Percentiles rank a stretch among this genome's conserved stretches.
phyloP scores from a whole-genome alignment of 2,113 vertebrate species.

The Callospermophilus lateralis region DNA sequence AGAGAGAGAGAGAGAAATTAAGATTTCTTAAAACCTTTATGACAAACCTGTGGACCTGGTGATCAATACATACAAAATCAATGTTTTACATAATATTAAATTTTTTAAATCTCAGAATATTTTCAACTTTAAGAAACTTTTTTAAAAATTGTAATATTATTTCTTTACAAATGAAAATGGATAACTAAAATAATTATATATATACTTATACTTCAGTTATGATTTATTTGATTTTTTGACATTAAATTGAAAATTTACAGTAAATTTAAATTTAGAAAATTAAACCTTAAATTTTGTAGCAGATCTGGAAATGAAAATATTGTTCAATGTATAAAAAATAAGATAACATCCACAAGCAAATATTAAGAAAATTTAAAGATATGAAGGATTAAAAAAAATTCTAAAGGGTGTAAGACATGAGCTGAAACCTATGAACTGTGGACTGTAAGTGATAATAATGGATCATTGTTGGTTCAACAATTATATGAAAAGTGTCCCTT shows the following conservation, averaged over 20 bases:
- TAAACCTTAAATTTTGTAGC: neutral
- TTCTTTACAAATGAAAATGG: neutral
- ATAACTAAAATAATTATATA: neutral
- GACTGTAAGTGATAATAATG: neutral
- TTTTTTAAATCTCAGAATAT: too few species aligned
- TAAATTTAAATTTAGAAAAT: too few species aligned
- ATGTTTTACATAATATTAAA: too few species aligned
- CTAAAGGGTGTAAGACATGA: accelerated
- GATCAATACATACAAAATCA: too few species aligned
- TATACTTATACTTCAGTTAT: too few species aligned
- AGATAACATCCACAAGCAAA: neutral
- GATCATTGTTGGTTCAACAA: neutral
- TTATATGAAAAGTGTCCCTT: neutral
- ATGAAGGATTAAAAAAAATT: neutral
- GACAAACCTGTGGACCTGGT: too few species aligned
- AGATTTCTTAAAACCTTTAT: too few species aligned
- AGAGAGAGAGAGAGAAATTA: too few species aligned
- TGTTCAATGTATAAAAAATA: neutral
- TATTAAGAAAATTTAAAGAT: neutral
- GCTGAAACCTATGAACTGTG: neutral
- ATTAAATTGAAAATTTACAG: too few species aligned
- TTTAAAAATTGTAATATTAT: too few species aligned
- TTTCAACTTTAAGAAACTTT: too few species aligned
- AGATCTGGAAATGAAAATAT: neutral
- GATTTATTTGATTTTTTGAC: too few species aligned